Evolutionary conservation across 2,888 invertebrate genomes (phyloP), one percentile per base, ranked within the genome.

Genomic region (Melanchra persicariae): DNA sequence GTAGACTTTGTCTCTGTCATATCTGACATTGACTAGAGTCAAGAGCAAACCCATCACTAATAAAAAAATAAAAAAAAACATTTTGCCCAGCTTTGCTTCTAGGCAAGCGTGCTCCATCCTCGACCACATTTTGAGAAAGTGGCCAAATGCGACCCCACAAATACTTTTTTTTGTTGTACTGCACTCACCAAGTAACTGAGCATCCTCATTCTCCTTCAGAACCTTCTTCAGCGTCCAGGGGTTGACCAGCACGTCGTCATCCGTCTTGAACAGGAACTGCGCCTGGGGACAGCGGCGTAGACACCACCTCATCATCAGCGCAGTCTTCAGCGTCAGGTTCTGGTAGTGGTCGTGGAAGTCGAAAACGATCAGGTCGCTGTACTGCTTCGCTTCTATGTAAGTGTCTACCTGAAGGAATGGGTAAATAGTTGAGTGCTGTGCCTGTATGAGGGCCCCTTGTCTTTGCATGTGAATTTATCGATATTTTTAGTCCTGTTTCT

Each of bases 271-370:
- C 57, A 97, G 69, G 85, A 95, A 96, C 77, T 91, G 90, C 1
- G 96, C 96, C 37, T 93, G 88, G 0, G 96, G 92, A 85, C 97
- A 97, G 57, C 95, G 92, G 55, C 87, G 90, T 22, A 91, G 86
- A 12, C 96, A 93, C 97, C 97, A 97, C 85, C 96, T 96, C 85
- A 97, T 90, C 86, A 97, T 97, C 87, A 97, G 96, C 1, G 96
- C 96, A 0, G 97, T 97, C 92, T 97, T 97, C 82, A 97, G 93
- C 0, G 97, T 97, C 76, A 97, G 91, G 88, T 97, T 97, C 83
- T 96, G 95, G 87, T 97, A 97, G 43, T 97, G 95, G 85, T 97
- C 97, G 12, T 91, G 70, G 85, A 97, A 97, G 59, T 96, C 94
- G 49, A 96, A 97, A 37, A 97, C 96, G 51, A 97, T 93, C 47